A percentile compares a stretch with the other conserved stretches of the same genome.
phyloP scores from a whole-genome alignment of 2,113 vertebrate genomes.

The Ceratotherium simum region DNA sequence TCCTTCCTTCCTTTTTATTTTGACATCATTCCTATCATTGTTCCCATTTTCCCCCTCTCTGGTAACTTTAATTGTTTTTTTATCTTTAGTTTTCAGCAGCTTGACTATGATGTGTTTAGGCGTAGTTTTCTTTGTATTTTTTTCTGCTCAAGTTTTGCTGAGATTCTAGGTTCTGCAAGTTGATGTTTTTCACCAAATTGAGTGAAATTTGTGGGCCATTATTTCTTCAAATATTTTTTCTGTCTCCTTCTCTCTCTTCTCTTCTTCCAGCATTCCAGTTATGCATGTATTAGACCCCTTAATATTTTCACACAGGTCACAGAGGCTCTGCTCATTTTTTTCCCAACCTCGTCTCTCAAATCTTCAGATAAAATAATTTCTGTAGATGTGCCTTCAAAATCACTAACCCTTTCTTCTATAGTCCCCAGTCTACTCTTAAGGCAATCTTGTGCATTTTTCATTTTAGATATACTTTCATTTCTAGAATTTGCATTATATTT shows the following conservation, averaged over 20 bases:
- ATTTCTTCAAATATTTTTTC: background rate
- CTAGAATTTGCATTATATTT: background rate
- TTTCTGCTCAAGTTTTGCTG: background rate
- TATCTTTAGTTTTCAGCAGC: background rate
- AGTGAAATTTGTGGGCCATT: background rate
- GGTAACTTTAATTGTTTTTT: background rate
- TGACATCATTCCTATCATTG: background rate
- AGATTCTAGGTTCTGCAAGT: background rate
- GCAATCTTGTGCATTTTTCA: background rate
- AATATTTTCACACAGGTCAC: background rate
- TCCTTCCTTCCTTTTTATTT: background rate
- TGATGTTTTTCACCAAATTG: background rate
- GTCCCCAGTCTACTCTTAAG: background rate
- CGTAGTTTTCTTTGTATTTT: background rate
- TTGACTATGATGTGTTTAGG: background rate
- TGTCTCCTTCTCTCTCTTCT: background rate
- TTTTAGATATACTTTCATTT: background rate
- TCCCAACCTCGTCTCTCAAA: background rate
- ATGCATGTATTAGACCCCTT: background rate
- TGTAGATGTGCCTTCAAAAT: background rate
- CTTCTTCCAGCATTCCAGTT: background rate
- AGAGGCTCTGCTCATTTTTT: background rate
- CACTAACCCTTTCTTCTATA: background rate
- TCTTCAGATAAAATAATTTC: background rate
- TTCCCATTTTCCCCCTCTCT: background rate